Percentiles rank a stretch among this genome's conserved stretches.
Conservation (phyloP, 1,140 invertebrate genomes). For the Anthonomus grandis region DNA sequence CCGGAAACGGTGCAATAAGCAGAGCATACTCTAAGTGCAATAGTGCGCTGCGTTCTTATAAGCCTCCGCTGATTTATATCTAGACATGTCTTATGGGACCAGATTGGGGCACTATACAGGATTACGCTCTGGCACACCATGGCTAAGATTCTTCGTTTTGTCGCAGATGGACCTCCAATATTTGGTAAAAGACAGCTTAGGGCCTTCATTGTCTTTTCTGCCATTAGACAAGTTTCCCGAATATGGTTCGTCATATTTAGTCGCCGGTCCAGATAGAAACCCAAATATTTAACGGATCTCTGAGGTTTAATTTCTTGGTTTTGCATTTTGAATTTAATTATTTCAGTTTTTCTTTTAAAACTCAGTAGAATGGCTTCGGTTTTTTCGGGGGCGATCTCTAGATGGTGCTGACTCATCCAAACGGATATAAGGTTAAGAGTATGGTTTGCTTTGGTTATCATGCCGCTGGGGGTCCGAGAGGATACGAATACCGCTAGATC, state of each 20-base stretch:
- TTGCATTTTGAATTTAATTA: too few species aligned
- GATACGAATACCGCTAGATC: constrained; percentile 32
- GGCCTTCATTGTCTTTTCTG: too few species aligned
- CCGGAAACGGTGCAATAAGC: constrained; percentile 27
- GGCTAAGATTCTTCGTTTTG: constrained; percentile 1
- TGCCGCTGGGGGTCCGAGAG: neutral
- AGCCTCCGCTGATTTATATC: neutral
- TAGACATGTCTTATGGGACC: neutral
- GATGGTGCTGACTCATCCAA: constrained; percentile 24
- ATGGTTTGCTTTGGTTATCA: neutral
- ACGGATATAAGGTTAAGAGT: neutral
- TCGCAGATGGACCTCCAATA: neutral
- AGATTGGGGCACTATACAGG: constrained; percentile 8
- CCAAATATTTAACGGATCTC: neutral
- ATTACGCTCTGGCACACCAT: neutral
- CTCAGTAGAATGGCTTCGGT: constrained; percentile 29
- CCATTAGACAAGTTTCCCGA: too few species aligned
- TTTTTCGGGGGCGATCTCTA: constrained; percentile 26
- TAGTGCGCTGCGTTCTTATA: neutral
- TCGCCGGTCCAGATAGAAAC: neutral
- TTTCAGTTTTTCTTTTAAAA: constrained; percentile 26
- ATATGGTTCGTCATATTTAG: neutral
- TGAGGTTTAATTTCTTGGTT: too few species aligned
- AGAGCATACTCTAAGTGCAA: neutral
- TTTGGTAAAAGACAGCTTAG: too few species aligned